These are phyloP conservation scores for Heliconius eleuchia DNA, from an alignment of 1,140 invertebrate genomes.

Conservation along the genomic window DNA sequence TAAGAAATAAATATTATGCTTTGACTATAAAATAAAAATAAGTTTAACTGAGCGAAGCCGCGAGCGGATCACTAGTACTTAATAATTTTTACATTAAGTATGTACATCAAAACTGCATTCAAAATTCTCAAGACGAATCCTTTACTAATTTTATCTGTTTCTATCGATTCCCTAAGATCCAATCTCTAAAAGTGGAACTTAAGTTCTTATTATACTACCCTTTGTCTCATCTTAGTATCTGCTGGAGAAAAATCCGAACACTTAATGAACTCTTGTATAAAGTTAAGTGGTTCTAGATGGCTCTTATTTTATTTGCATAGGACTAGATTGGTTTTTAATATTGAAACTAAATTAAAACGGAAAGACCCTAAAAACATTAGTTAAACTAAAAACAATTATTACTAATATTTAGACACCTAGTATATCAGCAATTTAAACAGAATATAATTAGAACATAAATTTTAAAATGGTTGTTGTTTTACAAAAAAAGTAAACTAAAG, in stretches of 20 bases:
- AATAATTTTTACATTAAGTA: not conserved
- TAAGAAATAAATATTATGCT: too few species aligned
- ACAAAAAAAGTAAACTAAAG: too few species aligned
- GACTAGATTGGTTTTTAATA: not conserved
- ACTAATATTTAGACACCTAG: too few species aligned
- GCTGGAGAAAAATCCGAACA: conserved; percentile 5
- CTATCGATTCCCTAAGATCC: not conserved
- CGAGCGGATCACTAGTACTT: too few species aligned
- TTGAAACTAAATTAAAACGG: too few species aligned
- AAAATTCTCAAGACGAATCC: not conserved
- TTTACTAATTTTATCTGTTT: conserved; percentile 5
- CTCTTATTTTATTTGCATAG: not conserved
- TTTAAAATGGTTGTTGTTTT: too few species aligned
- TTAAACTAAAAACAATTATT: too few species aligned
- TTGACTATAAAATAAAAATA: too few species aligned
- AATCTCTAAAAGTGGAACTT: conserved; percentile 6
- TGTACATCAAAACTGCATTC: not conserved
- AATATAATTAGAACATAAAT: not conserved
- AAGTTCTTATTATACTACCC: conserved; percentile 8
- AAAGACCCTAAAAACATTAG: too few species aligned
- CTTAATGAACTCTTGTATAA: conserved; percentile 3
- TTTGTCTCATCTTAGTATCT: conserved; percentile 8
- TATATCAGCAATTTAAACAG: too few species aligned
- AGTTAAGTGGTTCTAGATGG: not conserved
- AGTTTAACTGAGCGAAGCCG: too few species aligned